Evolutionary conservation across 2,113 vertebrate species (phyloP).

Genomic region (Lepus americanus): DNA sequence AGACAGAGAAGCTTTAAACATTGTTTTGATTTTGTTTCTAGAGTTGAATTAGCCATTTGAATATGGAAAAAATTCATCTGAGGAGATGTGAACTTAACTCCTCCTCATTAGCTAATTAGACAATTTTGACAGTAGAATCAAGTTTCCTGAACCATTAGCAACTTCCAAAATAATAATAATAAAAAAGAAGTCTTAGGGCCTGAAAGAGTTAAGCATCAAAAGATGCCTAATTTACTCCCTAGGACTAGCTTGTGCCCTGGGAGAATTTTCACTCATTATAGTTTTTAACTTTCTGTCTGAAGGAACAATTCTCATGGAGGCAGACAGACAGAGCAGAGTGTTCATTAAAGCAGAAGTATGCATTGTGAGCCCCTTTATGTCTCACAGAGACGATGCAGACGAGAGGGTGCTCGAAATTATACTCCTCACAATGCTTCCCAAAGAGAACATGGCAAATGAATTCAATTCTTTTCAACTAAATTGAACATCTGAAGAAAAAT

Average conservation of each 20-base stretch:
- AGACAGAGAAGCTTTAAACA: background rate
- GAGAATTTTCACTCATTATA: constrained; percentile 68
- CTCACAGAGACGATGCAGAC: constrained; percentile 20
- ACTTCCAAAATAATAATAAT: background rate
- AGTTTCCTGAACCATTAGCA: constrained; percentile 23
- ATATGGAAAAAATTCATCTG: background rate
- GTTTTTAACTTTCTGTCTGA: constrained; percentile 71
- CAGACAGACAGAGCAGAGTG: constrained; percentile 51
- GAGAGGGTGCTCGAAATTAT: constrained; percentile 65
- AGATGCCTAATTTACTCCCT: constrained; percentile 39
- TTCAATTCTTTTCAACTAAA: constrained; percentile 75
- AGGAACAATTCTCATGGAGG: constrained; percentile 62
- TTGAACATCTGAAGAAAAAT: constrained; percentile 72
- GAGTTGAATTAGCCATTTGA: constrained; percentile 15
- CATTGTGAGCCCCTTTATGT: background rate
- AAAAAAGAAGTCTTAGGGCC: background rate
- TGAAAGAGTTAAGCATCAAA: constrained; percentile 69
- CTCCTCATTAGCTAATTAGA: constrained; percentile 34
- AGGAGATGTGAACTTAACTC: background rate
- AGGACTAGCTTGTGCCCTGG: constrained; percentile 1
- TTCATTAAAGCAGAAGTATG: background rate
- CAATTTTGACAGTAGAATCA: background rate
- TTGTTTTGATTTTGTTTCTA: background rate
- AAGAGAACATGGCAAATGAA: constrained; percentile 72
- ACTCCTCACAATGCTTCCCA: constrained; percentile 59